A percentile compares a stretch with the other conserved stretches of the same genome.
phyloP scores from a whole-genome alignment of 2,797 vertebrate species.

The Pangasius mekongensis region DNA sequence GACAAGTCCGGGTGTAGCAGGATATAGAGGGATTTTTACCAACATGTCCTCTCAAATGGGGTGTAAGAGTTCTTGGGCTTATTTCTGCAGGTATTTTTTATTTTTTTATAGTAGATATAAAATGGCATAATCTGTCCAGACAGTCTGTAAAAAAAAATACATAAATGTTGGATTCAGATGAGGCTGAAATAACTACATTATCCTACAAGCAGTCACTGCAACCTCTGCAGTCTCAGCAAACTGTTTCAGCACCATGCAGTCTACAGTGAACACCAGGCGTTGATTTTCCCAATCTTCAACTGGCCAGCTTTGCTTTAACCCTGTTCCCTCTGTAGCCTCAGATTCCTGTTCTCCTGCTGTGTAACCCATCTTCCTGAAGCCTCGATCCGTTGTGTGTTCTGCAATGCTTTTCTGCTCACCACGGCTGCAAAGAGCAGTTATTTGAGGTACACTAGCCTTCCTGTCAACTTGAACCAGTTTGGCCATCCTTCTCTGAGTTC shows the following conservation, averaged over 20 bases:
- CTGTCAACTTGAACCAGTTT: background rate
- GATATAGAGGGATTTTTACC: background rate
- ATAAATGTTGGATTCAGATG: no score
- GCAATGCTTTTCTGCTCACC: background rate
- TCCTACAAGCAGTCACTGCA: background rate
- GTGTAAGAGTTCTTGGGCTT: background rate
- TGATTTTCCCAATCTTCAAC: background rate
- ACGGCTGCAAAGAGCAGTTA: background rate
- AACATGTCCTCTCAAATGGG: background rate
- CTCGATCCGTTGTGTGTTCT: background rate
- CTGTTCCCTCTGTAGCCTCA: background rate
- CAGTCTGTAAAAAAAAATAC: background rate
- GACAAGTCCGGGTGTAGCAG: background rate
- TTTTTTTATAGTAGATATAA: background rate
- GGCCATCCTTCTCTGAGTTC: no score
- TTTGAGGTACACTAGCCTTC: background rate
- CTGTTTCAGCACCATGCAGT: background rate
- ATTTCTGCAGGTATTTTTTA: no score
- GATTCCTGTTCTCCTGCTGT: background rate
- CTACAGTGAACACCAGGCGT: background rate
- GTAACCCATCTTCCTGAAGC: no score
- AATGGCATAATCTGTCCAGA: background rate
- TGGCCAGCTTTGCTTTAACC: background rate
- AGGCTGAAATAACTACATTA: background rate
- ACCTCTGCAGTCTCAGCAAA: background rate